Base-by-base conservation (phyloP, 2,888 invertebrate species). In the Linnaemya vulpina region DNA sequence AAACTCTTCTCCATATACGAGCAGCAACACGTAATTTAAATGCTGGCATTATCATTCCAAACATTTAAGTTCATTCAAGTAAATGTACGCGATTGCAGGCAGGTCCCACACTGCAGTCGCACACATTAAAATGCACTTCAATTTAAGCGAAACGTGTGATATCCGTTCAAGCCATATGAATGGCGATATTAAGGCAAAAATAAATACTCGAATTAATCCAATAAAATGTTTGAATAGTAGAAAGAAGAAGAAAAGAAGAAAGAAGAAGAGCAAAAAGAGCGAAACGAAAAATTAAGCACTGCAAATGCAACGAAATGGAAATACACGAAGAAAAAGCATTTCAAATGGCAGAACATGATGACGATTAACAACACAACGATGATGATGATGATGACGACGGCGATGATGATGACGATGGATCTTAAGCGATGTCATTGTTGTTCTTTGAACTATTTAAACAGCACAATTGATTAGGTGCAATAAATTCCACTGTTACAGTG, bases 401-500 rank as follows among this genome's bases (percentile, higher is more conserved):
- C 13, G 62, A 40, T 74, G 65, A 51, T 9, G 25, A 71, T 46
- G 70, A 71, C n/a, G 51, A 46, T 53, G 20, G 55, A n/a, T 20
- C 74, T 60, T 74, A 63, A 68, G 67, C 68, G 74, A 13, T 65
- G 70, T 71, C 55, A n/a, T 77, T 77, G 43, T 77, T 71, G 55
- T 71, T 60, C 62, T 76, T 49, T 76, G 49, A 71, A 71, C 58
- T 82, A 82, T 58, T 73, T 71, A 51, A 75, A 62, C 71, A 71
- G 63, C 67, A 60, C 70, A 51, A 60, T 80, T 79, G 74, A 81
- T 86, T 83, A 76, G 78, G 62, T 83, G 80, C 85, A 84, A 76
- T 55, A 75, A 87, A 86, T 90, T 91, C 90, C 91, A 90, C 90
- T 91, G 91, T 90, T 90, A 91, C 90, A 91, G 89, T 91, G 91